Evolutionary conservation across 2,888 invertebrate genomes (phyloP).

Genomic region (Teleogryllus oceanicus): DNA sequence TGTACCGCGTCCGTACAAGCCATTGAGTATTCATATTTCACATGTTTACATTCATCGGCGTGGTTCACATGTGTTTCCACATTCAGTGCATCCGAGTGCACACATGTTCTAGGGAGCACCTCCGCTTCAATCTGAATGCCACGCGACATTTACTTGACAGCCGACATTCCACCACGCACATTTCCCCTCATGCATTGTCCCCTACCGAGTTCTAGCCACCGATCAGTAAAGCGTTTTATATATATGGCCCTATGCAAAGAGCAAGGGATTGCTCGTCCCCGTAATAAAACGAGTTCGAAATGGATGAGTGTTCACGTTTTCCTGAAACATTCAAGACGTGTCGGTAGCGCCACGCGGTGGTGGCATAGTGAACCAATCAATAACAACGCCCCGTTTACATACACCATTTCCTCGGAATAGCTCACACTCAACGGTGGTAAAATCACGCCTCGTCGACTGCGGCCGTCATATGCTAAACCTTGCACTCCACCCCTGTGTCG

Average conservation of each 20-base stretch:
- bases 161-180: neutral
- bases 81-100: neutral
- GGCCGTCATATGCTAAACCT: too few species aligned
- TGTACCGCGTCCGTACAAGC: too few species aligned
- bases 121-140: conserved; percentile 4
- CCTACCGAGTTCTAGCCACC: neutral
- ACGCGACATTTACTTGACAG: conserved; percentile 11
- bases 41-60: neutral
- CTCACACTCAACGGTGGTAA: neutral
- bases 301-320: neutral
- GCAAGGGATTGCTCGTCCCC: neutral
- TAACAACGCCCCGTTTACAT: neutral
- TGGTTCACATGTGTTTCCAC: neutral
- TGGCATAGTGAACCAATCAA: neutral
- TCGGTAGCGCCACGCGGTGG: neutral
- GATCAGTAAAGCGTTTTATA: neutral
- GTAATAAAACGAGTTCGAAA: neutral
- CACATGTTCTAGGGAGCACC: neutral
- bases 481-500: too few species aligned
- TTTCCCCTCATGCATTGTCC: neutral
- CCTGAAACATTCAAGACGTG: conserved; percentile 2
- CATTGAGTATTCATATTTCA: too few species aligned
- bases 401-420: neutral
- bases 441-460: neutral
- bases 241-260: neutral